Evolutionary conservation across 2,113 vertebrate species (phyloP).

Genomic region (Antechinus flavipes): DNA sequence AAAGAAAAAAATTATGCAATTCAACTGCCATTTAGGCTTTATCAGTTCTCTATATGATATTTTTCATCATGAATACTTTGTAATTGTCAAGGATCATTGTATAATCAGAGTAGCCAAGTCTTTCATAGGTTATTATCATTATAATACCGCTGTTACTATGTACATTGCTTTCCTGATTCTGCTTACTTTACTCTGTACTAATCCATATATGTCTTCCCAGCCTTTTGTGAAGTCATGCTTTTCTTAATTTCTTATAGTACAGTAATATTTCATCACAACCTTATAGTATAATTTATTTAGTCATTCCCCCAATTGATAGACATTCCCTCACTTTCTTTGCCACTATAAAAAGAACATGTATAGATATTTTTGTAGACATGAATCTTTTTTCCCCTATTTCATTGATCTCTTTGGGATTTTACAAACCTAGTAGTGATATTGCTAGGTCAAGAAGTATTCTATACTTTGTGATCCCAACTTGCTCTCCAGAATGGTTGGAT

Average conservation of each 20-base stretch:
- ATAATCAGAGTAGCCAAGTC: neutral
- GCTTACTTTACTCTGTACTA: too few relatives aligned
- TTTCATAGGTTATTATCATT: neutral
- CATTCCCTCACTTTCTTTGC: neutral
- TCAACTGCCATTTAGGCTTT: neutral
- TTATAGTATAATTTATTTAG: too few relatives aligned
- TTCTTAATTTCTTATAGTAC: too few relatives aligned
- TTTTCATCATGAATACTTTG: neutral
- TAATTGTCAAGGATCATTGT: neutral
- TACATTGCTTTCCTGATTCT: neutral
- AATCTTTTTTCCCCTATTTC: neutral
- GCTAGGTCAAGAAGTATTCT: too few relatives aligned
- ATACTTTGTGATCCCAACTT: neutral
- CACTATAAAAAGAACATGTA: neutral
- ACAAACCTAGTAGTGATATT: neutral
- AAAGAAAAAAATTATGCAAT: neutral
- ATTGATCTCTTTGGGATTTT: neutral
- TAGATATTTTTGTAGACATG: neutral
- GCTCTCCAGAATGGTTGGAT: neutral
- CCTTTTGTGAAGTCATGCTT: too few relatives aligned
- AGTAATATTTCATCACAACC: too few relatives aligned
- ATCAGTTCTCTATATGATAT: neutral
- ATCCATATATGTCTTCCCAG: too few relatives aligned
- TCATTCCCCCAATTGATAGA: neutral
- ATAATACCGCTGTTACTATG: neutral